Percentiles rank a stretch among this genome's conserved stretches.
Evolutionary conservation across 1,140 invertebrate species (phyloP).

Genomic region (Pseudomyrmex flavicornis): DNA sequence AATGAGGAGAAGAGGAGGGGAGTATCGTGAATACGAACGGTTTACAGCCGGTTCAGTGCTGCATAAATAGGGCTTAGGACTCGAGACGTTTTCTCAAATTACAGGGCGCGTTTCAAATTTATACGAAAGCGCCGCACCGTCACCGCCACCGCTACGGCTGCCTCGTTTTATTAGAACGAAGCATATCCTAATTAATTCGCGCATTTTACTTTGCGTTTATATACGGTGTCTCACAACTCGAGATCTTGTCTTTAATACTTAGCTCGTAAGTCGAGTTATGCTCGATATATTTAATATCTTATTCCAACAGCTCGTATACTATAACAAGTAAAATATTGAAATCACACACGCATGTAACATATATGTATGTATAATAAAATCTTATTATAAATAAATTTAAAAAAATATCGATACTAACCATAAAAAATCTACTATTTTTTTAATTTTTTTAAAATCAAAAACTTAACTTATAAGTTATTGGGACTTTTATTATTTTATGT

Average conservation of each 20-base stretch:
- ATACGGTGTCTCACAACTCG: conserved; percentile 23
- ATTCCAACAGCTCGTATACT: not conserved
- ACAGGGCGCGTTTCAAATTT: conserved; percentile 61
- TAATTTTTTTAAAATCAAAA: too few relatives aligned
- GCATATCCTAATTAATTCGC: conserved; percentile 57
- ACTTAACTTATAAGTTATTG: too few relatives aligned
- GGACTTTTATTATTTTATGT: not conserved
- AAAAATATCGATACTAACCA: too few relatives aligned
- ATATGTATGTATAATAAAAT: too few relatives aligned
- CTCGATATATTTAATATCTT: not conserved
- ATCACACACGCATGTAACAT: too few relatives aligned
- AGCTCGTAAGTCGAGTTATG: not conserved
- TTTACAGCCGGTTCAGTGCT: conserved; percentile 62
- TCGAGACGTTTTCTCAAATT: conserved; percentile 56
- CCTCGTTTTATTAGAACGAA: conserved; percentile 55
- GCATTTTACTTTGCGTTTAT: conserved; percentile 36
- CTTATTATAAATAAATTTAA: too few relatives aligned
- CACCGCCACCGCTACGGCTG: conserved; percentile 27
- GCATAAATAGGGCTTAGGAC: conserved; percentile 61
- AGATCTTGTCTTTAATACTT: conserved; percentile 14
- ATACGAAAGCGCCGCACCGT: conserved; percentile 50
- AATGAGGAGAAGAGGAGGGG: conserved; percentile 21
- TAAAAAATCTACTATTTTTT: not conserved
- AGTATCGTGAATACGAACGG: conserved; percentile 53
- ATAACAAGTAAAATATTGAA: too few relatives aligned